phyloP scores from a whole-genome alignment of 1,140 invertebrate species.

The Drosophila pseudoananassae region DNA sequence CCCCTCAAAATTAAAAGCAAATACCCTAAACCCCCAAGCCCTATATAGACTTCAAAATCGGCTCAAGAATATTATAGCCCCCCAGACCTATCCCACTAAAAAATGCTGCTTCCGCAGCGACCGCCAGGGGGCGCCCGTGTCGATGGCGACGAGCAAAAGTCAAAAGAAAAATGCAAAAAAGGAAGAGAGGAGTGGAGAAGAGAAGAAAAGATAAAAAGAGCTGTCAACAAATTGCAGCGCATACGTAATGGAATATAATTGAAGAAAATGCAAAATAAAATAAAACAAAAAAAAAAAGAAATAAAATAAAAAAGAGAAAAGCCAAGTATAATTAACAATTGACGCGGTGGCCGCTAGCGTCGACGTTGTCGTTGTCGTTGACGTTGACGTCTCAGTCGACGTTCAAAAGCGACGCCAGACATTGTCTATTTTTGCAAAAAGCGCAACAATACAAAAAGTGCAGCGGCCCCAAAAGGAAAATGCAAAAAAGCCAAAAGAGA shows the following conservation, averaged over 20 bases:
- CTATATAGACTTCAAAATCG: neutral
- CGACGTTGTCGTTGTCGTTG: slow-evolving; percentile 3
- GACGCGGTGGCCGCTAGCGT: slow-evolving; percentile 22
- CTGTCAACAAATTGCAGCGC: slow-evolving; percentile 34
- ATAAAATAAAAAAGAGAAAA: slow-evolving; percentile 13
- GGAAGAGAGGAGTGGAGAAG: neutral
- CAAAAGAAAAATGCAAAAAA: slow-evolving; percentile 7
- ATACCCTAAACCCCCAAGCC: neutral
- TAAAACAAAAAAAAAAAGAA: slow-evolving; percentile 24
- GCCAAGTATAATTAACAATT: slow-evolving; percentile 60
- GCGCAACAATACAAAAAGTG: slow-evolving; percentile 43
- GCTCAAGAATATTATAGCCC: neutral
- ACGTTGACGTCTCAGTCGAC: slow-evolving; percentile 29
- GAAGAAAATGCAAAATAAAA: slow-evolving; percentile 57
- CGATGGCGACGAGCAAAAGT: slow-evolving; percentile 1
- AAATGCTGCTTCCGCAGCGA: slow-evolving; percentile 22
- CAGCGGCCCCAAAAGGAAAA: slow-evolving; percentile 38
- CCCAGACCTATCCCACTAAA: slow-evolving; percentile 45
- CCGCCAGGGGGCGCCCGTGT: slow-evolving; percentile 3
- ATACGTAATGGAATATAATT: slow-evolving; percentile 82
- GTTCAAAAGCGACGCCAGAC: slow-evolving; percentile 24
- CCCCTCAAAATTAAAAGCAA: neutral
- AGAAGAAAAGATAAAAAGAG: slow-evolving; percentile 28
- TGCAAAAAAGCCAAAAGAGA: slow-evolving; percentile 4
- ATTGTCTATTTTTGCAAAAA: slow-evolving; percentile 68